Evolutionary conservation across 2,797 vertebrate species (phyloP).

Genomic region (Tokudaia muenninki): DNA sequence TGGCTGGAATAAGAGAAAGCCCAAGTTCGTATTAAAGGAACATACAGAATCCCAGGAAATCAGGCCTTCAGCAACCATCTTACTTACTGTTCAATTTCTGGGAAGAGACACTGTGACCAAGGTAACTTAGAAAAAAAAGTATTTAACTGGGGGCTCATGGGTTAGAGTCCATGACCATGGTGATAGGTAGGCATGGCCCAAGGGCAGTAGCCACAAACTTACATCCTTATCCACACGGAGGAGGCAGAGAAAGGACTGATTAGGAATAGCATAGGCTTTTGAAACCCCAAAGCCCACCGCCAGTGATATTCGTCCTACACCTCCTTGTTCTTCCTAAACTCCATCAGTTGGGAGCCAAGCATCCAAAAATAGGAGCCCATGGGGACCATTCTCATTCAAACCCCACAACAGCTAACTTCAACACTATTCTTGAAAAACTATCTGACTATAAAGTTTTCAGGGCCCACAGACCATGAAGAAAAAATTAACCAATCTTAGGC

Average conservation of each 20-base stretch:
- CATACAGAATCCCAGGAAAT: conserved; percentile 27
- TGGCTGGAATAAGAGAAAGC: conserved; percentile 40
- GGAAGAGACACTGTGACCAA: background rate
- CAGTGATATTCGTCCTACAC: background rate
- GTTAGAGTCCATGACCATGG: background rate
- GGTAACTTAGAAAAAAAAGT: background rate
- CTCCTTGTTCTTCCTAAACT: too few relatives aligned
- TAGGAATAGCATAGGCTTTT: background rate
- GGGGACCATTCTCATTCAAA: background rate
- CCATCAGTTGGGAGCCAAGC: background rate
- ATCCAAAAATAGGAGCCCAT: background rate
- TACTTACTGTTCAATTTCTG: background rate
- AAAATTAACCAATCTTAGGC: background rate
- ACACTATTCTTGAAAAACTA: background rate
- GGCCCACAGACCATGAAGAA: background rate
- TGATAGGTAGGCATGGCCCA: background rate
- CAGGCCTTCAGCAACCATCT: background rate
- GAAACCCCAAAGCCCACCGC: background rate
- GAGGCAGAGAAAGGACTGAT: background rate
- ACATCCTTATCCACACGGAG: background rate
- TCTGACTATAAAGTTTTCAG: conserved; percentile 17
- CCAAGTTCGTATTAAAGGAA: background rate
- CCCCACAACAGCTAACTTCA: background rate
- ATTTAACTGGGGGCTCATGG: too few relatives aligned
- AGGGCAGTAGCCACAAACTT: background rate